Conservation (phyloP, 2,888 invertebrate genomes). For the Xanthostigma xanthostigma region DNA sequence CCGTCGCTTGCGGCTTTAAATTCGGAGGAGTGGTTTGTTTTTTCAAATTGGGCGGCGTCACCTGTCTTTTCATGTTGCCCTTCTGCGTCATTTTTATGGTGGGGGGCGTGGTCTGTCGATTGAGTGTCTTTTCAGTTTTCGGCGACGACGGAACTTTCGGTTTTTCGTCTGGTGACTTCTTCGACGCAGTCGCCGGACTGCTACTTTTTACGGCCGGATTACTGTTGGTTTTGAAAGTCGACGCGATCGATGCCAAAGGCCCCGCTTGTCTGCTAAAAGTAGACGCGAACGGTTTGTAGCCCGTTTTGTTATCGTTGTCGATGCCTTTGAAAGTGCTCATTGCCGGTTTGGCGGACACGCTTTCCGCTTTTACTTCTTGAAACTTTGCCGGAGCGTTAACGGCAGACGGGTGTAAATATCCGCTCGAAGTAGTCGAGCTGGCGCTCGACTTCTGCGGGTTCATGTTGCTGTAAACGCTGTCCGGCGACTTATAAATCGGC, state of each 20-base stretch:
- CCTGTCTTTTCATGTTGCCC: constrained; percentile 17
- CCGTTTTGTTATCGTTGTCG: neutral
- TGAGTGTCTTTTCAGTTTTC: neutral
- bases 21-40: constrained; percentile 27
- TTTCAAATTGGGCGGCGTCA: constrained; percentile 33
- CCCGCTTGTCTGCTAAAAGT: constrained; percentile 17
- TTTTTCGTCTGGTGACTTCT: constrained; percentile 10
- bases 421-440: constrained; percentile 50
- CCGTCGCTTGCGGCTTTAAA: constrained; percentile 5
- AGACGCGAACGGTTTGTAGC: constrained; percentile 15
- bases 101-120: constrained; percentile 7
- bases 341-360: constrained; percentile 16
- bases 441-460: constrained; percentile 40
- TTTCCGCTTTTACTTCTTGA: constrained; percentile 10
- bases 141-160: constrained; percentile 4
- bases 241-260: constrained; percentile 12
- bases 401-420: constrained; percentile 57
- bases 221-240: constrained; percentile 12
- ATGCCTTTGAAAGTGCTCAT: constrained; percentile 7
- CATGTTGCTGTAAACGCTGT: constrained; percentile 48
- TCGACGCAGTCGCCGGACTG: constrained; percentile 11
- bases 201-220: constrained; percentile 7
- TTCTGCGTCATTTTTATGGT: constrained; percentile 8
- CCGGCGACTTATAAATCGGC: constrained; percentile 37
- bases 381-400: constrained; percentile 44